A percentile compares a stretch with the other conserved stretches of the same genome.
Conservation (phyloP, 2,797 vertebrate species). For the Lophotriccus pileatus region DNA sequence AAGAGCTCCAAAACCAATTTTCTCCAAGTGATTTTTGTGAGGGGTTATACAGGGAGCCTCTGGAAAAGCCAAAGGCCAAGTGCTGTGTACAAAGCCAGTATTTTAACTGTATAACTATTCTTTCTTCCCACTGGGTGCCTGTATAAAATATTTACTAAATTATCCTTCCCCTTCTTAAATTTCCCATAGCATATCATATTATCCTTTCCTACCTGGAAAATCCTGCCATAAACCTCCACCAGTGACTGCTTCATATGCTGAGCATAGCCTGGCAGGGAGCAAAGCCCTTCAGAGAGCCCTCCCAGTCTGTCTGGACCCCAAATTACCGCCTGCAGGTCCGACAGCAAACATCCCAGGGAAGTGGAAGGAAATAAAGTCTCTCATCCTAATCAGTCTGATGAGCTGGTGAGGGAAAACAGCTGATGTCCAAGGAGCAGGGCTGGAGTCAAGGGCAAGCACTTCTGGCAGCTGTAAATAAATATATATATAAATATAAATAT, state of each 20-base stretch:
- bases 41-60: background rate
- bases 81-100: background rate
- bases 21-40: background rate
- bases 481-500: no score
- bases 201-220: background rate
- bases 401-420: background rate
- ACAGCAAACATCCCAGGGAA: background rate
- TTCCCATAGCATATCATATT: background rate
- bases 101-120: background rate
- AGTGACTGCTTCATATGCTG: background rate
- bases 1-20: background rate
- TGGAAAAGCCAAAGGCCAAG: conserved; percentile 35
- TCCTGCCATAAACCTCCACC: background rate
- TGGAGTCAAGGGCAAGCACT: background rate
- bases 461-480: background rate
- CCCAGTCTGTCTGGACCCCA: background rate
- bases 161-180: background rate
- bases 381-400: background rate
- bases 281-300: background rate
- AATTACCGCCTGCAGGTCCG: background rate
- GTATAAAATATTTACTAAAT: background rate
- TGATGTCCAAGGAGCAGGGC: background rate
- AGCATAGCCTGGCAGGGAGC: background rate
- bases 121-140: background rate
- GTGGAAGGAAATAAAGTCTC: background rate